These are phyloP conservation scores for Poeciliopsis occidentalis DNA, from an alignment of 2,113 vertebrate species.

Conservation along the genomic window DNA sequence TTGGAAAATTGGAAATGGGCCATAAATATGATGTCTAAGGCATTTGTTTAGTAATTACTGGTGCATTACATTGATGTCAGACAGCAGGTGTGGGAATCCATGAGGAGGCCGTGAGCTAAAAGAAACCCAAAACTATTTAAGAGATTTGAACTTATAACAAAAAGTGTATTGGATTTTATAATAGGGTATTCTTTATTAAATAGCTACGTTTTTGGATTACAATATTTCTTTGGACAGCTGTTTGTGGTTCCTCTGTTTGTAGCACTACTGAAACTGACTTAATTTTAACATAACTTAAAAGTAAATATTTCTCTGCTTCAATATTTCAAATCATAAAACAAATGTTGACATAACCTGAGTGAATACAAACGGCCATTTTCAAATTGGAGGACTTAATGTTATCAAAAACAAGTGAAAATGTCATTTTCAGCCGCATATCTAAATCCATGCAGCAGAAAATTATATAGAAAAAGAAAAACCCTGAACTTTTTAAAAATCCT, in stretches of 20 bases:
- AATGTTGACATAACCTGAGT: not conserved
- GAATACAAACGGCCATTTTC: not conserved
- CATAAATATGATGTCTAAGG: not conserved
- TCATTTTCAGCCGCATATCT: not conserved
- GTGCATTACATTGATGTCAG: no score
- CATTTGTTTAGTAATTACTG: no score
- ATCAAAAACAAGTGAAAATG: not conserved
- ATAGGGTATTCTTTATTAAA: not conserved
- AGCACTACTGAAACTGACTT: no score
- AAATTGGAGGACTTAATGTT: no score
- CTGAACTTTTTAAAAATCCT: no score
- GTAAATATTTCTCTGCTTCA: not conserved
- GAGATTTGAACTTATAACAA: no score
- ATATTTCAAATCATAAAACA: not conserved
- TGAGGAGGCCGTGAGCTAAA: no score
- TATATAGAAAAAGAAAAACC: not conserved
- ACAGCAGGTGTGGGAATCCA: no score
- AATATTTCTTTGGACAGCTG: not conserved
- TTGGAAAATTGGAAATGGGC: not conserved
- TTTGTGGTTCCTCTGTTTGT: not conserved
- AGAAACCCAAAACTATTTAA: no score
- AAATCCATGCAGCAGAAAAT: no score
- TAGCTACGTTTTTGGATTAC: not conserved
- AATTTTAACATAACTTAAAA: no score
- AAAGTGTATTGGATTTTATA: no score